Base-by-base conservation (phyloP, 1,140 invertebrate genomes). In the Drosophila sp. region DNA sequence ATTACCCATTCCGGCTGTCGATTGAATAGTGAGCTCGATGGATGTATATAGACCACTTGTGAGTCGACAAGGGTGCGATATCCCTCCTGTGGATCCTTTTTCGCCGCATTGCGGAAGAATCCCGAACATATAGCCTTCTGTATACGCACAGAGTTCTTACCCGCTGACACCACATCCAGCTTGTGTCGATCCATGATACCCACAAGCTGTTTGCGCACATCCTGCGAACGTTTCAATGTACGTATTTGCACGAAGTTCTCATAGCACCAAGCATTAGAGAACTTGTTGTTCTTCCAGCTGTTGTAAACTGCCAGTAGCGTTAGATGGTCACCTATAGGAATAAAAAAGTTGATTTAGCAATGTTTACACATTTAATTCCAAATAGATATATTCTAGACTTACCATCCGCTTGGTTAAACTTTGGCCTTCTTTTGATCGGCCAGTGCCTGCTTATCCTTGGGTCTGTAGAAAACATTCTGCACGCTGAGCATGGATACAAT, bases 341-440 rank as follows among this genome's bases (percentile, higher is more conserved):
- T 11, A 32, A 4, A 1, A 41, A 32, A 4, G n/a, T 38, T 6
- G n/a, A 3, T 38, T 13, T 38, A 38, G 27, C 6, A 5, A 2
- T 6, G 4, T 5, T 29, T 29, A 29, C 27, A 29, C 4, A 4
- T 21, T 6, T 29, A 38, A 38, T 21, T 43, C 9, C 0, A 1
- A 32, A 13, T 38, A 38, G 36, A 38, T 38, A 66, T 48, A 2
- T 7, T 13, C 7, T 0, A 16, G 4, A 41, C 80, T 64, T 16
- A 86, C 84, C 99, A 93, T 99, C 99, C 0, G 97, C 93, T 92
- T 99, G 99, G 93, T 99, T 99, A 89, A 99, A 99, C 92, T 99
- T 99, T 99, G 0, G 98, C 98, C 91, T 99, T 99, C 89, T 99
- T 99, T 91, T 99, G 98, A 93, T 99, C 99, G 2, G 99, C 99